Conservation (phyloP, 92 coral and sea anemone genomes). For the Phenganax stokvisi region DNA sequence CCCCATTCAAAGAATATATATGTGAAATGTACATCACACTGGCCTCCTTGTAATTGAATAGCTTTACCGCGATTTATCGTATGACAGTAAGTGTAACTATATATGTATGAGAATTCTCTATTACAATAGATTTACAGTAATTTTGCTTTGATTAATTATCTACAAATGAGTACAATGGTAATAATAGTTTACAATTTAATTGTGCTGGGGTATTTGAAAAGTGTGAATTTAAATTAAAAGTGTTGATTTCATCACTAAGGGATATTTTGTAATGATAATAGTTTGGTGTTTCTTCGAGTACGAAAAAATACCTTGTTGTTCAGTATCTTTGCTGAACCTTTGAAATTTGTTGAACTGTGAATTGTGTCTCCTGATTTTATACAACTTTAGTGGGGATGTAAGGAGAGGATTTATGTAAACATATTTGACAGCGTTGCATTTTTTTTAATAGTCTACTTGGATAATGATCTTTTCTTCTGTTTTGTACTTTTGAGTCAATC, state of each 20-base stretch:
- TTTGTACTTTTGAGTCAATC: neutral
- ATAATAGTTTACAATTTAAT: neutral
- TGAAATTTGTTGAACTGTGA: neutral
- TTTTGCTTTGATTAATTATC: neutral
- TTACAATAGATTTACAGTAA: neutral
- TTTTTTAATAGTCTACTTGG: conserved; percentile 20
- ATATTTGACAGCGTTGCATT: conserved; percentile 22
- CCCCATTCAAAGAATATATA: neutral
- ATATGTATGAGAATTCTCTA: neutral
- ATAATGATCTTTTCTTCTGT: conserved; percentile 27
- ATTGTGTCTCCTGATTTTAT: conserved; percentile 1
- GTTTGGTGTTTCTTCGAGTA: neutral
- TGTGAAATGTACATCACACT: neutral
- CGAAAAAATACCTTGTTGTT: neutral
- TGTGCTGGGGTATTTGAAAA: conserved; percentile 1
- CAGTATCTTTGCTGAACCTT: neutral
- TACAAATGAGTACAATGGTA: neutral
- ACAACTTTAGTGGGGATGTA: conserved; percentile 27
- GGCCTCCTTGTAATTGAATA: neutral
- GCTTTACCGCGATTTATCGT: neutral
- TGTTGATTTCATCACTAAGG: conserved; percentile 10
- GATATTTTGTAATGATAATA: neutral
- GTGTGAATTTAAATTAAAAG: neutral
- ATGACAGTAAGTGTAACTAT: neutral
- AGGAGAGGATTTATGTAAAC: conserved; percentile 24